A percentile compares a stretch with the other conserved stretches of the same genome.
Conservation (phyloP, 2,113 vertebrate genomes). For the Mirza zaza region DNA sequence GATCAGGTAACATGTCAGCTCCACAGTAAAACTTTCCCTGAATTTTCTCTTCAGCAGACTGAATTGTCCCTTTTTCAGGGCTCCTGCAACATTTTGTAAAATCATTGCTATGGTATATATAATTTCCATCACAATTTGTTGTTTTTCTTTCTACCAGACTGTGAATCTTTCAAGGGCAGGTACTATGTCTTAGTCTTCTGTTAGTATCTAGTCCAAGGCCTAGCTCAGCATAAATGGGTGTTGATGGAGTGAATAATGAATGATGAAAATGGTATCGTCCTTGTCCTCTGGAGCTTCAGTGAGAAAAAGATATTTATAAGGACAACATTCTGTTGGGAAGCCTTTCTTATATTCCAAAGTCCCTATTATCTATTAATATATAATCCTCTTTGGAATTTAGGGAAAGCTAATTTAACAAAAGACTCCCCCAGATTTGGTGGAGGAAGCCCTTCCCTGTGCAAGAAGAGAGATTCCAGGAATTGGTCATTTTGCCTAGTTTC, state of each 20-base stretch:
- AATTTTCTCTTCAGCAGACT: background rate
- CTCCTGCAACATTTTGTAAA: background rate
- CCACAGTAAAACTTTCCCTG: background rate
- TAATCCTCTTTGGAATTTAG: background rate
- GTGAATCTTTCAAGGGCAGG: background rate
- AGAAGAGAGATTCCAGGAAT: background rate
- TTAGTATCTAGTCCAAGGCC: background rate
- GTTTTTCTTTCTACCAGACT: background rate
- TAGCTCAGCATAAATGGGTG: background rate
- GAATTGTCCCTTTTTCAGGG: background rate
- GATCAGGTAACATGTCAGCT: background rate
- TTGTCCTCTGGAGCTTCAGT: background rate
- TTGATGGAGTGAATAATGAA: background rate
- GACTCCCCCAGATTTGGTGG: background rate
- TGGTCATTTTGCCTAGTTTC: background rate
- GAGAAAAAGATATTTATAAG: background rate
- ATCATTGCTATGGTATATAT: background rate
- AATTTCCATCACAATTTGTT: background rate
- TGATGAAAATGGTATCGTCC: background rate
- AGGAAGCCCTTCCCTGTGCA: background rate
- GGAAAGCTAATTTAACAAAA: slow-evolving; percentile 11
- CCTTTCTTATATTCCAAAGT: background rate
- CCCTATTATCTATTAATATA: background rate
- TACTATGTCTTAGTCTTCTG: background rate
- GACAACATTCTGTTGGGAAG: background rate